phyloP scores from a whole-genome alignment of 1,140 invertebrate genomes.

The Megathymus violae region DNA sequence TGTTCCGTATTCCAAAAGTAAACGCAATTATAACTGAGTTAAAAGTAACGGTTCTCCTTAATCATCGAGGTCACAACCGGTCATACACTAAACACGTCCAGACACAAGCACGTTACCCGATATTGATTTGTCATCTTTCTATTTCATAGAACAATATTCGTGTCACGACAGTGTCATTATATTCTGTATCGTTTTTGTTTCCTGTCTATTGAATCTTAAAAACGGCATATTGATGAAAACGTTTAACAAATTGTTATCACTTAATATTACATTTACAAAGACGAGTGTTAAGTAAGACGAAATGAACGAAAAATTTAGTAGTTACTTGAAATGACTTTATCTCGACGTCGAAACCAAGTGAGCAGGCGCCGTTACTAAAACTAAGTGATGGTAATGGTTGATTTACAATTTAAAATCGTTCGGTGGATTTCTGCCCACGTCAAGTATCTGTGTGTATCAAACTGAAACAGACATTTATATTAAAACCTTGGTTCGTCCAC shows the following conservation, averaged over 20 bases:
- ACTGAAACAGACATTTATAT: slow-evolving; percentile 51
- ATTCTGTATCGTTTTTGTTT: background rate
- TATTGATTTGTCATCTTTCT: slow-evolving; percentile 66
- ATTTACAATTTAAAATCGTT: slow-evolving; percentile 7
- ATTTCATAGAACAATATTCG: slow-evolving; percentile 36
- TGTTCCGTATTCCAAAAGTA: slow-evolving; percentile 65
- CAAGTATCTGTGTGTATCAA: slow-evolving; percentile 29
- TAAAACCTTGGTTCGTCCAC: slow-evolving; percentile 42
- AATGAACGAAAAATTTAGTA: slow-evolving; percentile 3
- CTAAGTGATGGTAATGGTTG: background rate
- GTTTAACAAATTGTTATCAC: no score
- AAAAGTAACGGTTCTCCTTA: slow-evolving; percentile 76
- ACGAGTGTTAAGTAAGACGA: background rate
- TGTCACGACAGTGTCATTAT: slow-evolving; percentile 6
- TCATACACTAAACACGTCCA: slow-evolving; percentile 60
- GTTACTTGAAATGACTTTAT: slow-evolving; percentile 10
- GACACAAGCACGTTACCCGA: slow-evolving; percentile 52
- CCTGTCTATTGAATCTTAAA: no score
- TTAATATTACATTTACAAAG: no score
- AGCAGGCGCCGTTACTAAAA: background rate
- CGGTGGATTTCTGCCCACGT: background rate
- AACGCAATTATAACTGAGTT: slow-evolving; percentile 75
- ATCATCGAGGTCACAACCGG: slow-evolving; percentile 77
- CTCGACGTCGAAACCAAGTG: slow-evolving; percentile 1
- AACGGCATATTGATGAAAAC: no score